Evolutionary conservation across 2,797 vertebrate genomes (phyloP).

Genomic region (Microctenopoma stevenorrisi): DNA sequence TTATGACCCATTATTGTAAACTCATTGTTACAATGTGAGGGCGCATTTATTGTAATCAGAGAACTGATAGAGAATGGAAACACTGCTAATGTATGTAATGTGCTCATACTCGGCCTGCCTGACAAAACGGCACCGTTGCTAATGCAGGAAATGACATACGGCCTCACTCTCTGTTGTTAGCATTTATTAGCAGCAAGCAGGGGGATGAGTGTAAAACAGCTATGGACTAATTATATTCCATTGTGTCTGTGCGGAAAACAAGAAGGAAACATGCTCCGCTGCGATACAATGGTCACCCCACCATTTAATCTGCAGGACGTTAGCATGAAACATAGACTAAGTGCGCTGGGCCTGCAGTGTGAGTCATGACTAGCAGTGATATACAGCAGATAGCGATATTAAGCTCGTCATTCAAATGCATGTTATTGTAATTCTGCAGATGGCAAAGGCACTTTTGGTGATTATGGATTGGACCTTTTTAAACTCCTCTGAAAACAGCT

Average conservation of each 20-base stretch:
- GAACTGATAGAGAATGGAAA: conserved; percentile 68
- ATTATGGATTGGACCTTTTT: conserved; percentile 62
- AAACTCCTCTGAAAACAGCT: conserved; percentile 48
- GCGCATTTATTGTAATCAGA: conserved; percentile 76
- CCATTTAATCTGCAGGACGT: conserved; percentile 56
- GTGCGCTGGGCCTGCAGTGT: conserved; percentile 28
- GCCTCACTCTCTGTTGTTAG: conserved; percentile 67
- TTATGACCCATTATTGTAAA: conserved; percentile 83
- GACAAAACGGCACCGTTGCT: conserved; percentile 61
- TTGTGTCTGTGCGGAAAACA: conserved; percentile 55
- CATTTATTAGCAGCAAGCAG: conserved; percentile 65
- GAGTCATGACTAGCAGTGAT: conserved; percentile 63
- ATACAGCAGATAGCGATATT: conserved; percentile 50
- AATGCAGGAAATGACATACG: conserved; percentile 73
- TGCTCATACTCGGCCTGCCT: conserved; percentile 56
- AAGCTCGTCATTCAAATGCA: conserved; percentile 58
- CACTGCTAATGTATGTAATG: conserved; percentile 77
- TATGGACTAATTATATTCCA: conserved; percentile 62
- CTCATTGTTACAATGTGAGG: conserved; percentile 67
- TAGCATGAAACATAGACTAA: conserved; percentile 50
- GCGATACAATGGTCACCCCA: conserved; percentile 44
- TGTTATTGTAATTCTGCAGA: conserved; percentile 65
- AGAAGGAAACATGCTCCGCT: conserved; percentile 32
- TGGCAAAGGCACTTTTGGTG: conserved; percentile 50
- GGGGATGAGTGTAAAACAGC: conserved; percentile 44